Evolutionary conservation across 2,888 invertebrate genomes (phyloP), one percentile per base, ranked within the genome.

Genomic region (Dryobota labecula): DNA sequence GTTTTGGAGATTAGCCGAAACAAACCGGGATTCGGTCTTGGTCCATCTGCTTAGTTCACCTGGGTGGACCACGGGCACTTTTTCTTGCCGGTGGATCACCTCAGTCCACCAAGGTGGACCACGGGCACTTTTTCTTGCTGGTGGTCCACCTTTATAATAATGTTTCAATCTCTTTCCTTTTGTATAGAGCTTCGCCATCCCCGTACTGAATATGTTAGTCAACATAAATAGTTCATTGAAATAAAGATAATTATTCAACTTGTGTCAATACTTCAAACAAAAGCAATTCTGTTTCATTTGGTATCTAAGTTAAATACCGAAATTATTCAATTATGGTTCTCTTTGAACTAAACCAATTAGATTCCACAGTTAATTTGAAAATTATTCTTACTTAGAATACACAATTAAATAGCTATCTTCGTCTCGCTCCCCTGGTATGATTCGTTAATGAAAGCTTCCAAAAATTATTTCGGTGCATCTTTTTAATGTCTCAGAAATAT

Each of bases 271-370:
- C 9, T 74, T 58, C 13, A 36, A 58, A 41, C 24, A 36, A 49
- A 15, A 61, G 9, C 30, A 30, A 54, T 61, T 75, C 38, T 51
- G 20, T 65, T 74, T 56, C 51, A 41, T 54, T 56, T n/a, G 41
- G 24, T 47, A 66, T 57, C 56, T 66, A 80, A 80, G 76, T 33
- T 43, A 60, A 73, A 57, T 43, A 45, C 36, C 9, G n/a, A 79
- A 47, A 36, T 11, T 18, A 57, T 80, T 57, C 20, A 53, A 61
- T 66, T 80, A 73, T 9, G 33, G 13, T 57, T 18, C 2, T 24
- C 56, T 74, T 76, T 76, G 76, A 54, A 56, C 38, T 75, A 27
- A 54, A 45, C 36, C 60, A 80, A 75, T 80, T 80, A 47, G 20
- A 57, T 47, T 65, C 51, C 18, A 36, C 20, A 36, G 30, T 30